phyloP scores from a whole-genome alignment of 2,888 invertebrate genomes.

The Mimumesa dahlbomi region DNA sequence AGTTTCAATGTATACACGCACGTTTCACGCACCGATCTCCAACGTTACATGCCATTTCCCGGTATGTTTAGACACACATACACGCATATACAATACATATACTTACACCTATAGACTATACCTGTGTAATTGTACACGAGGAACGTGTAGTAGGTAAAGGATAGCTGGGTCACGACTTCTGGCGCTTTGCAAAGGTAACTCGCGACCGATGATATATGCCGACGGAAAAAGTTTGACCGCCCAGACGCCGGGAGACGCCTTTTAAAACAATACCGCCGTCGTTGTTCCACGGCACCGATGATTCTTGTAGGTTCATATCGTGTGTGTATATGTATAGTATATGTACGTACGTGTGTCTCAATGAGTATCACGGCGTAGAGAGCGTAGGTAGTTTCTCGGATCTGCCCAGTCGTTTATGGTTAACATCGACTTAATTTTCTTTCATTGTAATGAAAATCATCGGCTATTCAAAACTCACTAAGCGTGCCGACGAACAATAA shows the following conservation, averaged over 20 bases:
- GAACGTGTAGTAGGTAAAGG: neutral
- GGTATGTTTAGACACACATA: neutral
- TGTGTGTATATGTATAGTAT: too few relatives aligned
- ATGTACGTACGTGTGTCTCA: too few relatives aligned
- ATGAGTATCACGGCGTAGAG: conserved; percentile 31
- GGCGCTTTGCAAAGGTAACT: conserved; percentile 58
- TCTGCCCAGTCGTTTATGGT: conserved; percentile 58
- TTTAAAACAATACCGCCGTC: conserved; percentile 54
- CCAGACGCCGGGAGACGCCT: conserved; percentile 53
- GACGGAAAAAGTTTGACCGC: conserved; percentile 54
- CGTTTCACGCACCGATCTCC: conserved; percentile 28
- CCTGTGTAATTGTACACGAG: too few relatives aligned
- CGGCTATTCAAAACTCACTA: too few relatives aligned
- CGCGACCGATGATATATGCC: conserved; percentile 59
- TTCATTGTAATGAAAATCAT: too few relatives aligned
- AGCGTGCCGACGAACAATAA: too few relatives aligned
- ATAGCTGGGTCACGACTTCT: conserved; percentile 13
- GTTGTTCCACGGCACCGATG: conserved; percentile 13
- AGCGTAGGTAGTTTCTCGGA: conserved; percentile 55
- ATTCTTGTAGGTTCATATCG: conserved; percentile 2
- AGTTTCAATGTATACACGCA: conserved; percentile 43
- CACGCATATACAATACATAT: too few relatives aligned
- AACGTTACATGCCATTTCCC: neutral
- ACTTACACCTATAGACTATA: too few relatives aligned
- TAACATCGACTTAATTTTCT: conserved; percentile 51